Evolutionary conservation across 37 sponge, comb jelly and placozoan genomes (phyloP), one percentile per base, ranked within the genome.

Genomic region (Mnemiopsis leidyi): DNA sequence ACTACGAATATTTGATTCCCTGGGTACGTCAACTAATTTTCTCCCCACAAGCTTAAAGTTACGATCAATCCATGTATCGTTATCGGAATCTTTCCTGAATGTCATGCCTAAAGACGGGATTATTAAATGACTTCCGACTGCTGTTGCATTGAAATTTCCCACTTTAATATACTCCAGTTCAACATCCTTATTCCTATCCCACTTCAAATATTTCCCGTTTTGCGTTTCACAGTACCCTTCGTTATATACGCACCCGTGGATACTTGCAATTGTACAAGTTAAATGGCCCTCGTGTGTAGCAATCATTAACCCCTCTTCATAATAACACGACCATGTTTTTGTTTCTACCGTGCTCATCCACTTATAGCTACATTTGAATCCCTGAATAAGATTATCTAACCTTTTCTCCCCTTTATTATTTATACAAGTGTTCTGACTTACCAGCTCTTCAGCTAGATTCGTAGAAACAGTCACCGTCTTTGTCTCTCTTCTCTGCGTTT

Each of bases 361-460:
- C 13, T 48, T 48, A 48, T 18, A 48, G 61, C 13, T 48, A 48
- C 61, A 48, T 48, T 48, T 13, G 13, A 48, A 48, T 48, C 61
- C 61, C 61, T 48, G 61, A 18, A 48, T 13, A 5, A 48, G 5
- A 18, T 48, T 13, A 48, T 48, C 13, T 13, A 48, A 13, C 61
- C 61, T 48, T 48, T 48, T 48, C 13, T 48, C 61, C 61, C 61
- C 61, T 18, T 71, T 71, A 23, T 2, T 18, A 18, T 71, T 71
- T 71, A 71, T 71, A 18, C 73, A 71, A 71, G 73, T 23, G n/a
- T 71, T 71, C 20, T 71, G 73, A 71, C 73, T 71, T 28, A 71
- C n/a, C n/a, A 71, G 20, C 30, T 71, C 73, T 13, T 71, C n/a
- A 71, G 73, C 73, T 29, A 71, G n/a, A 71, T 71, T 18, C 73